Percentiles rank a stretch among this genome's conserved stretches.
Evolutionary conservation across 2,888 invertebrate genomes (phyloP).

Genomic region (Pteria penguin): DNA sequence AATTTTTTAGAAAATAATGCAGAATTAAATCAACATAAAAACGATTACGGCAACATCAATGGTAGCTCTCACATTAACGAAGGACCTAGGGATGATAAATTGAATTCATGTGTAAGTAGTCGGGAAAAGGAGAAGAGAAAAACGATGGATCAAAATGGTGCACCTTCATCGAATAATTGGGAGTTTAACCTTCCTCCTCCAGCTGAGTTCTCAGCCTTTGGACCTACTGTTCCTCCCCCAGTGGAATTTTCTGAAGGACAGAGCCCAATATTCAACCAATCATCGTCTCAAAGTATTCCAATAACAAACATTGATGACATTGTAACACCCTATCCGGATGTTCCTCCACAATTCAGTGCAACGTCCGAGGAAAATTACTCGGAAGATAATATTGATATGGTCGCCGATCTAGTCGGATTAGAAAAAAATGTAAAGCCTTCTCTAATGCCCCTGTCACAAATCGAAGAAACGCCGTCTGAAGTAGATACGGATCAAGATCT

Average conservation of each 20-base stretch:
- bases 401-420: constrained; percentile 20
- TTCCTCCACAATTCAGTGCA: constrained; percentile 11
- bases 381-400: constrained; percentile 2
- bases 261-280: constrained; percentile 14
- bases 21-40: neutral
- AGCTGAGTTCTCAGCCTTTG: constrained; percentile 59
- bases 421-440: neutral
- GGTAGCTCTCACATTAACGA: neutral
- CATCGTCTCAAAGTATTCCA: constrained; percentile 39
- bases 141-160: neutral
- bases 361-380: neutral
- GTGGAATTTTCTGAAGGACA: constrained; percentile 62
- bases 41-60: neutral
- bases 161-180: constrained; percentile 1
- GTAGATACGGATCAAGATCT: neutral
- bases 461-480: constrained; percentile 25
- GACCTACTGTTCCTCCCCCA: constrained; percentile 61
- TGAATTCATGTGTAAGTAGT: neutral
- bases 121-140: neutral
- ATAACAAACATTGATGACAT: constrained; percentile 69
- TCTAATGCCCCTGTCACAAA: constrained; percentile 15
- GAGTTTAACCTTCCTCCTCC: constrained; percentile 61
- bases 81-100: neutral
- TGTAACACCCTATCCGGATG: constrained; percentile 33
- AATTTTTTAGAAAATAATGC: constrained; percentile 21